Evolutionary conservation across 2,113 vertebrate species (phyloP).

Genomic region (Zootoca vivipara): DNA sequence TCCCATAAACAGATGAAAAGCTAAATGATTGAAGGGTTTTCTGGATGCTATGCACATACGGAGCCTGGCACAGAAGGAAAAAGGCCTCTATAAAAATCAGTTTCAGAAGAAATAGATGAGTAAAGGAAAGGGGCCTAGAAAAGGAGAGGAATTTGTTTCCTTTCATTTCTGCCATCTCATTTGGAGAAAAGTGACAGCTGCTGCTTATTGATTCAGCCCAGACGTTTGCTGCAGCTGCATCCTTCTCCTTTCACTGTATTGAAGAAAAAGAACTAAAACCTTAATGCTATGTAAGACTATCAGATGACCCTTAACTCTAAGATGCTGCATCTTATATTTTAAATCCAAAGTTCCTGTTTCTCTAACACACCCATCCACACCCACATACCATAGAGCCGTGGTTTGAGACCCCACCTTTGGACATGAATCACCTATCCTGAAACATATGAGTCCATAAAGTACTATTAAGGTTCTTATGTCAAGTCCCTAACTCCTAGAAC

Average conservation of each 20-base stretch:
- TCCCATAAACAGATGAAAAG: background rate
- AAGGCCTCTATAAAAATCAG: background rate
- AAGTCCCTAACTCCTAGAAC: background rate
- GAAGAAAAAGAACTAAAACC: background rate
- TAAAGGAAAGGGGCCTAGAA: background rate
- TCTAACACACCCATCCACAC: background rate
- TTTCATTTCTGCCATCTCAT: conserved; percentile 29
- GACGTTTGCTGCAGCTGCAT: conserved; percentile 49
- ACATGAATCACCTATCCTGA: background rate
- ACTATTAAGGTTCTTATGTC: too few species aligned
- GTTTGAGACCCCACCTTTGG: background rate
- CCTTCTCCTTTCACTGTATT: background rate
- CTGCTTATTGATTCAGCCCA: background rate
- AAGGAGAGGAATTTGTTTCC: background rate
- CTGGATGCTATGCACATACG: background rate
- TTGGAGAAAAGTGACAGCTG: conserved; percentile 39
- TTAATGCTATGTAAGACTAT: background rate
- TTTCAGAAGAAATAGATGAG: background rate
- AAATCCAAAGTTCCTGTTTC: background rate
- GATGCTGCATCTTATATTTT: background rate
- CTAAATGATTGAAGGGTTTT: background rate
- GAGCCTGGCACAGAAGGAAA: background rate
- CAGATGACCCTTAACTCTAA: background rate
- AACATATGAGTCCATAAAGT: background rate
- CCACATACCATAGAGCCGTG: background rate